Conservation (phyloP, 92 coral and sea anemone species). For the Bergia sp. region DNA sequence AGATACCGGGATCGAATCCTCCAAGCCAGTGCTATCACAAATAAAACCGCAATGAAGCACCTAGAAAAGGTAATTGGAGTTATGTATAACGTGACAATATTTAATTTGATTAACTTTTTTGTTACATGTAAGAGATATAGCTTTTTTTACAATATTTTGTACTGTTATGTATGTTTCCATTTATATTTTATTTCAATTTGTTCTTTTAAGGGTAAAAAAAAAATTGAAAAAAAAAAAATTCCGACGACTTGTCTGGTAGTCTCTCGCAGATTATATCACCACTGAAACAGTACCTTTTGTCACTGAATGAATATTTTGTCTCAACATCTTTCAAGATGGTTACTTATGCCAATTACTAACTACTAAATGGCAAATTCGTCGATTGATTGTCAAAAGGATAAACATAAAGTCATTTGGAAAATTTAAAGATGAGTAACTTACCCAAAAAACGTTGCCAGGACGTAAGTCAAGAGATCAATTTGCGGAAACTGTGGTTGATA, state of each 20-base stretch:
- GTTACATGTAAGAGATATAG: background rate
- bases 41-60: conserved; percentile 81
- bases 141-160: too few relatives aligned
- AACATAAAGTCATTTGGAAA: background rate
- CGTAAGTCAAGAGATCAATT: conserved; percentile 79
- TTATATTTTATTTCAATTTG: too few relatives aligned
- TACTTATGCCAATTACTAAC: too few relatives aligned
- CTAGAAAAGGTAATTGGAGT: conserved; percentile 30
- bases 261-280: too few relatives aligned
- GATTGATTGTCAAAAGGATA: background rate
- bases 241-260: too few relatives aligned
- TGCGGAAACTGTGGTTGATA: conserved; percentile 51
- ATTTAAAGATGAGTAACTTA: conserved; percentile 33
- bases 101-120: background rate
- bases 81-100: background rate
- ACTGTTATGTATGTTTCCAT: too few relatives aligned
- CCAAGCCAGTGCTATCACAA: conserved; percentile 85
- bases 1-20: conserved; percentile 76
- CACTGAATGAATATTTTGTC: too few relatives aligned
- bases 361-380: background rate
- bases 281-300: too few relatives aligned
- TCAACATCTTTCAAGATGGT: too few relatives aligned
- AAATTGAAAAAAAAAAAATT: too few relatives aligned
- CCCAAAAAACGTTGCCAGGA: conserved; percentile 85
- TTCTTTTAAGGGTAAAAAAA: too few relatives aligned